Evolutionary conservation across 2,797 vertebrate species (phyloP), one percentile per base, ranked within the genome.

Genomic region (Microchirus variegatus): DNA sequence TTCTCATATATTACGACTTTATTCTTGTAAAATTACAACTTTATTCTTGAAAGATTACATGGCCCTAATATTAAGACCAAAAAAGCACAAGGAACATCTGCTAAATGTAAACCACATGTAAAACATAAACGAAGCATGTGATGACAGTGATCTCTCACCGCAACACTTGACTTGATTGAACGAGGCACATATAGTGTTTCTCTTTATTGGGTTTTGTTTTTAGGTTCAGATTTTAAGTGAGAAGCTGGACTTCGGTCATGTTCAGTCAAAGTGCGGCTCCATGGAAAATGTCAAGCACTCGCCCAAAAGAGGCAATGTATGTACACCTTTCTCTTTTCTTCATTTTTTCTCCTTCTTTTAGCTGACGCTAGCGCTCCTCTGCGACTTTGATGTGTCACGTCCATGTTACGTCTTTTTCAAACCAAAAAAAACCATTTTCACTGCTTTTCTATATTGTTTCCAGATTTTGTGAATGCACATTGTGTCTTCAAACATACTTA

Each of bases 231-330:
- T 91, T 84, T 70, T 71, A 83, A 77, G 46, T 50, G 77, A 83
- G 87, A 90, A 87, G 82, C 75, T 88, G 88, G 90, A 90, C 83
- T 91, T 90, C 88, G 76, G 83, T 87, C 88, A 84, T 78, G 84
- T 92, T 84, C 81, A 91, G 58, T 79, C 90, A 87, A 91, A 91
- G 80, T 91, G 88, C 47, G 79, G 86, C 86, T 91, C 89, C 87
- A 92, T 62, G 85, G 89, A 87, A 74, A 92, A 91, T 85, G 81
- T 91, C 81, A 90, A 72, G 83, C 87, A 91, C 82, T 0, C 85
- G 63, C 54, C 90, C 67, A 85, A 77, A 83, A 89, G 87, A 88
- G 88, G 89, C 81, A 81, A 89, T 78, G 89, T 91, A 90, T 78
- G 87, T 90, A 87, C 61, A 38, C 49, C n/a, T 73, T 70, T 62